These are phyloP conservation scores for Pseudomyrmex gracilis DNA, from an alignment of 1,140 invertebrate genomes.

Conservation along the genomic window DNA sequence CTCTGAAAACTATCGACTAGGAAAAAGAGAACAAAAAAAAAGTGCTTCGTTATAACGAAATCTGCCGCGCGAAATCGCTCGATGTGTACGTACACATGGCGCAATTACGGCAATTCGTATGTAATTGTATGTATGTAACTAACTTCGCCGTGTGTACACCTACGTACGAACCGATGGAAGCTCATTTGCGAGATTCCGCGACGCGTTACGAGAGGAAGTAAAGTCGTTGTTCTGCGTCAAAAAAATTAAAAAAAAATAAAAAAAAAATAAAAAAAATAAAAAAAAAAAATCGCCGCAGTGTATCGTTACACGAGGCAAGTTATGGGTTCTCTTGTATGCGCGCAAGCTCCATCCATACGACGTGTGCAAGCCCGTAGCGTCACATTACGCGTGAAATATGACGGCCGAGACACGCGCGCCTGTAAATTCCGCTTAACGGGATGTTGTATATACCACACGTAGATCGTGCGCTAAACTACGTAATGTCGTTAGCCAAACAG, in stretches of 20 bases:
- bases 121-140: too few relatives aligned
- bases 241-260: too few relatives aligned
- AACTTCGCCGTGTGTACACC: too few relatives aligned
- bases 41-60: neutral
- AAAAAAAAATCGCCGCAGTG: neutral
- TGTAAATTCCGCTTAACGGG: constrained; percentile 22
- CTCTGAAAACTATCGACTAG: too few relatives aligned
- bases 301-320: neutral
- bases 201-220: constrained; percentile 3
- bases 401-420: neutral
- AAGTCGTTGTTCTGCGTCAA: neutral
- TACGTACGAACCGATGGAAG: neutral
- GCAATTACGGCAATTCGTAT: too few relatives aligned
- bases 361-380: neutral
- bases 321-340: neutral
- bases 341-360: too few relatives aligned
- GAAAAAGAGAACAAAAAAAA: neutral
- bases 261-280: too few relatives aligned
- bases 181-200: neutral
- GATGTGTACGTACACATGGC: too few relatives aligned
- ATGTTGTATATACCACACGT: constrained; percentile 1
- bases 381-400: constrained; percentile 34
- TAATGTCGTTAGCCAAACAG: neutral
- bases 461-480: neutral
- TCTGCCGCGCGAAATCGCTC: neutral